Conservation (phyloP, 2,888 invertebrate genomes). For the Microplitis manilae region DNA sequence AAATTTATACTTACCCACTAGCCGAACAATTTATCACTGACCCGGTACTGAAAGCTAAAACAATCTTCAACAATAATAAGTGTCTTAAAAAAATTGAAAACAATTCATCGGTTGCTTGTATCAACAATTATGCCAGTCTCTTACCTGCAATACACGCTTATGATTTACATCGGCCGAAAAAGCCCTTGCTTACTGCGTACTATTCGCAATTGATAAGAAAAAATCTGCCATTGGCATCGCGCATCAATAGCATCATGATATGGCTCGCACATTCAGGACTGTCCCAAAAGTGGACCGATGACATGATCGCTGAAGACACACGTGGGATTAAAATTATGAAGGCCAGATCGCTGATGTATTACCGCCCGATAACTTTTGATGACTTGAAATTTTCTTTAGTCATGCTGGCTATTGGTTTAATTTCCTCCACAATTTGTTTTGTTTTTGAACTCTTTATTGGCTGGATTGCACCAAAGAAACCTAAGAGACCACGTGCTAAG, state of each 20-base stretch:
- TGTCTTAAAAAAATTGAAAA: not conserved
- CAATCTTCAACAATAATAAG: not conserved
- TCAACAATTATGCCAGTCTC: not conserved
- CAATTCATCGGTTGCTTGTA: constrained; percentile 2
- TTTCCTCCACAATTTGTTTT: not conserved
- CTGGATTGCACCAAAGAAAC: no score
- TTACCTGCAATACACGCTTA: not conserved
- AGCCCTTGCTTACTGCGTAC: not conserved
- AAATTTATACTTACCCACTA: not conserved
- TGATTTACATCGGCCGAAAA: not conserved
- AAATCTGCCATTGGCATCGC: not conserved
- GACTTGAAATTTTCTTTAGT: not conserved
- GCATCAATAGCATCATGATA: not conserved
- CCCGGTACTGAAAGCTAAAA: not conserved
- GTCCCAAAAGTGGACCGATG: not conserved
- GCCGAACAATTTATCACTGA: not conserved
- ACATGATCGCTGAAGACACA: not conserved
- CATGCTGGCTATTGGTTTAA: not conserved
- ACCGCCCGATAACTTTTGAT: not conserved
- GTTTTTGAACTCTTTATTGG: not conserved
- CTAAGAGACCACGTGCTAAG: no score
- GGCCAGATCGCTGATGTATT: not conserved
- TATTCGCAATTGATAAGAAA: not conserved
- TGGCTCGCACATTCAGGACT: not conserved
- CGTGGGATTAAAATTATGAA: not conserved